Evolutionary conservation across 2,113 vertebrate species (phyloP).

Genomic region (Phylloscopus whistleri): DNA sequence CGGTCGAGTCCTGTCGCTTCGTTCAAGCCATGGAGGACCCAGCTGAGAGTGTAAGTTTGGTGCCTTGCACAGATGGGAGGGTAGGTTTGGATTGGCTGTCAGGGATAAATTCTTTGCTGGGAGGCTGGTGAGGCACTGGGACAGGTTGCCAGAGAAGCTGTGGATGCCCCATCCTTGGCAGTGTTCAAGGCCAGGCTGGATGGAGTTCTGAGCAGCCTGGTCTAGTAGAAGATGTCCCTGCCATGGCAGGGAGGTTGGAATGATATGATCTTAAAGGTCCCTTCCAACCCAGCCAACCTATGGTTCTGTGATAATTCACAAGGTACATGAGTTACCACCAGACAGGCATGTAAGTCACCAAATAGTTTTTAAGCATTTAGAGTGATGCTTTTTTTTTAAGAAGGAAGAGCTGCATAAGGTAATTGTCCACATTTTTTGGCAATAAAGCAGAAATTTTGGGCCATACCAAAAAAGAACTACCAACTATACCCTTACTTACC

Average conservation of each 20-base stretch:
- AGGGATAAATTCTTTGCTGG: background rate
- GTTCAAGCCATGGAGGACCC: conserved; percentile 85
- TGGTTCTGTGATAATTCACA: background rate
- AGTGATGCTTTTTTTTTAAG: background rate
- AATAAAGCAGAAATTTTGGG: background rate
- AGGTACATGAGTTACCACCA: background rate
- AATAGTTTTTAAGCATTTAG: background rate
- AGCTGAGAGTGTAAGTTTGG: conserved; percentile 74
- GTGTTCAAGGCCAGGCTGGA: background rate
- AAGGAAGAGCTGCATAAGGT: background rate
- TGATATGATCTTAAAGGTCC: background rate
- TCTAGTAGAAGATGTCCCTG: background rate
- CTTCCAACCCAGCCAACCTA: background rate
- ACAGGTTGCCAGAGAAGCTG: background rate
- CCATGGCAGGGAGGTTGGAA: background rate
- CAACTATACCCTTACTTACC: background rate
- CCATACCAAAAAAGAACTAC: background rate
- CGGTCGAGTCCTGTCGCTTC: conserved; percentile 83
- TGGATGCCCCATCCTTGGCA: background rate
- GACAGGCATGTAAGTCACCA: rapidly evolving
- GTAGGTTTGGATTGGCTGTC: background rate
- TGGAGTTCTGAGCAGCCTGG: background rate
- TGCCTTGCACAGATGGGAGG: background rate
- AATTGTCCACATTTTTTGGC: background rate
- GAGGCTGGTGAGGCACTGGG: background rate